Evolutionary conservation across 2,113 vertebrate genomes (phyloP).

Genomic region (Charadrius vociferus): DNA sequence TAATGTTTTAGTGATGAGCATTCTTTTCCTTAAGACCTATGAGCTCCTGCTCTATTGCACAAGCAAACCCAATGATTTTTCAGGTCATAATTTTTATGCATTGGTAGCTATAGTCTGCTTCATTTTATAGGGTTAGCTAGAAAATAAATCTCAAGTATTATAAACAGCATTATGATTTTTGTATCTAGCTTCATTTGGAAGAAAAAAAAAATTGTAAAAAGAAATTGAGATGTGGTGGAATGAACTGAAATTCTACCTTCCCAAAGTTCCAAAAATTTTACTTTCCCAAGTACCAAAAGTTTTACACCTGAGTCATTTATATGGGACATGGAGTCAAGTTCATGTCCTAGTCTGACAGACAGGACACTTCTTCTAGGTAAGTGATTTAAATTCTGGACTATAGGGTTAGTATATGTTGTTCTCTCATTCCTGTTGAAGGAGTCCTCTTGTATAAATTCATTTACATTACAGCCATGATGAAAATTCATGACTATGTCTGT

Average conservation of each 20-base stretch:
- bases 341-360: accelerated
- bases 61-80: neutral
- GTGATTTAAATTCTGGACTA: neutral
- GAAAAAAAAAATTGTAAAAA: neutral
- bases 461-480: neutral
- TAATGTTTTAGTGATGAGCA: neutral
- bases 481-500: neutral
- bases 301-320: neutral
- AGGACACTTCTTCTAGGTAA: neutral
- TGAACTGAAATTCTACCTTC: neutral
- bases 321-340: neutral
- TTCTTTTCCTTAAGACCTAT: neutral
- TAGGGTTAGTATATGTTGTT: neutral
- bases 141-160: neutral
- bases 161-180: neutral
- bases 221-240: neutral
- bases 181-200: neutral
- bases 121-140: neutral
- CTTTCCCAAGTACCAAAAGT: no score
- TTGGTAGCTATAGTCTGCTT: neutral
- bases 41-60: neutral
- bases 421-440: neutral
- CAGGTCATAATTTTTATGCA: neutral
- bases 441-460: neutral
- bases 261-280: neutral